Percentiles rank a stretch among this genome's conserved stretches.
Evolutionary conservation across 1,140 invertebrate genomes (phyloP).

Genomic region (Drosophila teissieri): DNA sequence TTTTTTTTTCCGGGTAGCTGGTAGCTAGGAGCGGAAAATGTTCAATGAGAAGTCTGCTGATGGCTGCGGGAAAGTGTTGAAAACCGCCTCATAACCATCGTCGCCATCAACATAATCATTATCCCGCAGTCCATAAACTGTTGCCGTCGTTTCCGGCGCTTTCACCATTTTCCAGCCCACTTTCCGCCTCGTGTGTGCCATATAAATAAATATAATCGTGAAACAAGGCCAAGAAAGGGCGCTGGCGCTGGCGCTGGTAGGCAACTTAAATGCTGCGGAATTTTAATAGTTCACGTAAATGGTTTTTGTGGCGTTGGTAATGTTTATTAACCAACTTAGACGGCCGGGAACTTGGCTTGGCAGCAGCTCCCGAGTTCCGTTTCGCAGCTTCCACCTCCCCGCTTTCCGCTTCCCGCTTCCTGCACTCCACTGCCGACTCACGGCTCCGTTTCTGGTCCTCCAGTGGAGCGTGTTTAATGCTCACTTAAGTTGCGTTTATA

Average conservation of each 20-base stretch:
- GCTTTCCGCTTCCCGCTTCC: too few species aligned
- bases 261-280: constrained; percentile 75
- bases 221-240: constrained; percentile 49
- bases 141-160: not conserved
- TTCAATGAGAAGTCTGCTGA: constrained; percentile 33
- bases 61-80: constrained; percentile 5
- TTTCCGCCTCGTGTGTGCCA: constrained; percentile 37
- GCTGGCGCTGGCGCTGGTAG: not conserved
- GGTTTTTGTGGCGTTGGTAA: constrained; percentile 81
- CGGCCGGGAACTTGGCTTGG: constrained; percentile 31
- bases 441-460: constrained; percentile 34
- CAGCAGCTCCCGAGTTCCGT: not conserved
- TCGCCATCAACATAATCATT: constrained; percentile 2
- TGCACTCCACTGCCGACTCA: not conserved
- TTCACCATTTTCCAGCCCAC: constrained; percentile 1
- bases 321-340: constrained; percentile 82
- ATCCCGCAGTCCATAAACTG: constrained; percentile 24
- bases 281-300: constrained; percentile 82
- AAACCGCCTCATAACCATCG: not conserved
- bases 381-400: too few species aligned
- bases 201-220: constrained; percentile 80
- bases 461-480: constrained; percentile 78
- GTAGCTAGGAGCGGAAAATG: not conserved
- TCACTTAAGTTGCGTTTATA: constrained; percentile 82
- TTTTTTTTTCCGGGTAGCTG: not conserved